A percentile compares a stretch with the other conserved stretches of the same genome.
Evolutionary conservation across 2,888 invertebrate genomes (phyloP).

Genomic region (Notodonta ziczac): DNA sequence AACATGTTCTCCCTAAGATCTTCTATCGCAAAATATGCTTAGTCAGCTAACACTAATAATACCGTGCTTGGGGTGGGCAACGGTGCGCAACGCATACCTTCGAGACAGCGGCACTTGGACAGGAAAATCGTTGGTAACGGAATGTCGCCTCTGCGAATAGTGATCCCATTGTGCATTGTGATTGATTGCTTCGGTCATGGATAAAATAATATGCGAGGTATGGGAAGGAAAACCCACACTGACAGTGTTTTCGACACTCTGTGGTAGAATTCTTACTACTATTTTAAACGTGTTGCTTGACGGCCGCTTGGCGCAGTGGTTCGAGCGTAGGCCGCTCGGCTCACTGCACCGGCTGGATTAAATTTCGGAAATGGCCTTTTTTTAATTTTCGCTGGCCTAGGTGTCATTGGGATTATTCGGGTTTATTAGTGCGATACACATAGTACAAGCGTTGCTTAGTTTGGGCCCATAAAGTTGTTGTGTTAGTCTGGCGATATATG

Average conservation of each 20-base stretch:
- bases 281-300: too few relatives aligned
- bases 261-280: background rate
- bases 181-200: background rate
- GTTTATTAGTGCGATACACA: too few relatives aligned
- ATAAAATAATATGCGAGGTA: background rate
- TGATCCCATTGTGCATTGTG: slow-evolving; percentile 5
- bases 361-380: too few relatives aligned
- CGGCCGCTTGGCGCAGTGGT: too few relatives aligned
- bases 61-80: slow-evolving; percentile 59
- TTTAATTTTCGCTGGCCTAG: too few relatives aligned
- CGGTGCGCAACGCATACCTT: slow-evolving; percentile 51
- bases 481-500: too few relatives aligned
- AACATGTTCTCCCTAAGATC: slow-evolving; percentile 9
- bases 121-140: slow-evolving; percentile 32
- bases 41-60: slow-evolving; percentile 75
- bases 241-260: background rate
- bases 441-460: too few relatives aligned
- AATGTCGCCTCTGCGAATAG: slow-evolving; percentile 25
- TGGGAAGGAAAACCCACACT: background rate
- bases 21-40: slow-evolving; percentile 52
- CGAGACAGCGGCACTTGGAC: slow-evolving; percentile 29
- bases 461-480: too few relatives aligned
- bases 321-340: too few relatives aligned
- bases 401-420: too few relatives aligned
- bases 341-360: too few relatives aligned